These are phyloP conservation scores for Stichodactyla mertensii DNA, from an alignment of 64 coral and sea anemone genomes.

Conservation along the genomic window DNA sequence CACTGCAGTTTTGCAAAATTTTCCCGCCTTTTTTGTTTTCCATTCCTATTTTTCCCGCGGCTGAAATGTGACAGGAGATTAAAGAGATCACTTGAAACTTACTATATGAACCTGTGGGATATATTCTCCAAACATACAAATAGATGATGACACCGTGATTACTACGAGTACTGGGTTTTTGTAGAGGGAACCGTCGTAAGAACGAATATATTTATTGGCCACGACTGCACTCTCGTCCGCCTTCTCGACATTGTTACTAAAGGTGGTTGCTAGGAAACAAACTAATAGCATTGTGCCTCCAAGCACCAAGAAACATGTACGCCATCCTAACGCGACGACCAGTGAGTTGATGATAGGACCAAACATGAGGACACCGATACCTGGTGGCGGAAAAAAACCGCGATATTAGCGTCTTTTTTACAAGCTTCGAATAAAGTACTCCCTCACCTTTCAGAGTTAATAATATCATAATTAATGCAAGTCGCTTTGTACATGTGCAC, in stretches of 20 bases:
- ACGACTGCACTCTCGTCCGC: neutral
- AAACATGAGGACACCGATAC: constrained; percentile 7
- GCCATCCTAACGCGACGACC: neutral
- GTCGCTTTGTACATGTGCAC: too few relatives aligned
- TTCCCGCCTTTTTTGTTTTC: too few relatives aligned
- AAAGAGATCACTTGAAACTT: neutral
- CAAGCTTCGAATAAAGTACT: too few relatives aligned
- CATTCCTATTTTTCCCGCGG: too few relatives aligned
- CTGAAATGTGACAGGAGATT: too few relatives aligned
- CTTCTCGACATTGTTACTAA: constrained; percentile 1
- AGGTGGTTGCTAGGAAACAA: constrained; percentile 4
- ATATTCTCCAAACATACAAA: constrained; percentile 25
- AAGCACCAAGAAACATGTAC: neutral
- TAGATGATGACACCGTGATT: neutral
- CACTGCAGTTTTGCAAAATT: too few relatives aligned
- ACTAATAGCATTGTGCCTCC: constrained; percentile 4
- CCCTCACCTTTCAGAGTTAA: too few relatives aligned
- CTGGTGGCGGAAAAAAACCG: neutral
- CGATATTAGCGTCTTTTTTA: too few relatives aligned
- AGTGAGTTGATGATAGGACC: neutral
- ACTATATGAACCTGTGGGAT: constrained; percentile 20
- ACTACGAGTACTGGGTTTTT: neutral
- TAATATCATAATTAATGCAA: too few relatives aligned
- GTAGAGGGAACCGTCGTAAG: constrained; percentile 1
- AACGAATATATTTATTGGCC: neutral